Evolutionary conservation across 2,113 vertebrate genomes (phyloP).

Genomic region (Ifrita kowaldi): DNA sequence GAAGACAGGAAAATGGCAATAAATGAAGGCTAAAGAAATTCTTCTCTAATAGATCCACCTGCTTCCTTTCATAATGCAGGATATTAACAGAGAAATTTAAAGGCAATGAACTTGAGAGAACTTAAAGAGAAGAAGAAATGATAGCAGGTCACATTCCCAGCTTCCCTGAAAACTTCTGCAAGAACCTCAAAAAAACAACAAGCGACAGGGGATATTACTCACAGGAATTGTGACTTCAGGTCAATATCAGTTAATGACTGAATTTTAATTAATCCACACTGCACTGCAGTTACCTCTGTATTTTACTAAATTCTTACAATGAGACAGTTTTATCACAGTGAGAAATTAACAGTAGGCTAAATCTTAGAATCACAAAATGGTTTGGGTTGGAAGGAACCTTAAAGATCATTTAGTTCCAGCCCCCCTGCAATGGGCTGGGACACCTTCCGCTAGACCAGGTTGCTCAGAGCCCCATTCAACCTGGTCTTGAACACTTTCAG

Average conservation of each 20-base stretch:
- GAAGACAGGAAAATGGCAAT: not conserved
- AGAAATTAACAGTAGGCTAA: not conserved
- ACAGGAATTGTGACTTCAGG: not conserved
- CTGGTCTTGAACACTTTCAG: not conserved
- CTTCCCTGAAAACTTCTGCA: not conserved
- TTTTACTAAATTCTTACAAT: not conserved
- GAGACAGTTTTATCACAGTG: not conserved
- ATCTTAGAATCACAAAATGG: not conserved
- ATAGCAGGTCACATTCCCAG: not conserved
- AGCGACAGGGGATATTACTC: not conserved
- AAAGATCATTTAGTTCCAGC: not conserved
- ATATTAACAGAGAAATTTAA: not conserved
- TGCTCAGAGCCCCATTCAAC: not conserved
- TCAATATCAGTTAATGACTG: not conserved
- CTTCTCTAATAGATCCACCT: not conserved
- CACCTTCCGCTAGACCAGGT: not conserved
- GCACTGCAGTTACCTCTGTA: not conserved
- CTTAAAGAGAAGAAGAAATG: not conserved
- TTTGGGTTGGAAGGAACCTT: not conserved
- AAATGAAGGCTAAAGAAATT: not conserved
- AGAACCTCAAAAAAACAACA: not conserved
- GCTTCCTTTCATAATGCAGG: not conserved
- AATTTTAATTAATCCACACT: not conserved
- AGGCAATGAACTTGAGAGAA: not conserved
- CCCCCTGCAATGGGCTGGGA: not conserved